Evolutionary conservation across 1,140 invertebrate genomes (phyloP).

Genomic region (Mesaphorura yosii): DNA sequence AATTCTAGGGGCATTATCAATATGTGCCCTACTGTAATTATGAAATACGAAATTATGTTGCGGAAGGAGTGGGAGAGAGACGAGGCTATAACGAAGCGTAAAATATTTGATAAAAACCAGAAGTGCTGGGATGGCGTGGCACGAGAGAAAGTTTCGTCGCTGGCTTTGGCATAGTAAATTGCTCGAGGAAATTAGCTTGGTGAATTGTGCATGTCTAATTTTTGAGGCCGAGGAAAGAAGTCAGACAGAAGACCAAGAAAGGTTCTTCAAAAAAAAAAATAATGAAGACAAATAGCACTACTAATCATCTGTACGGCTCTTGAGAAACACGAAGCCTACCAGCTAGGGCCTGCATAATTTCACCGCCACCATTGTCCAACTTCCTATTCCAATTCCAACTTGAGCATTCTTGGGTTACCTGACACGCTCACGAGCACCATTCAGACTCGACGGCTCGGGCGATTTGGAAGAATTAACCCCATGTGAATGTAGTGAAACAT

Average conservation of each 20-base stretch:
- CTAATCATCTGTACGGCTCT: slow-evolving; percentile 30
- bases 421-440: no score
- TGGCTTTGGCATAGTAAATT: slow-evolving; percentile 31
- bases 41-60: slow-evolving; percentile 30
- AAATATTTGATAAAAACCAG: slow-evolving; percentile 25
- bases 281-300: slow-evolving; percentile 32
- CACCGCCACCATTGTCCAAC: no score
- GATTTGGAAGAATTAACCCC: no score
- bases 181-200: slow-evolving; percentile 32
- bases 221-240: slow-evolving; percentile 27
- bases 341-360: background rate
- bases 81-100: slow-evolving; percentile 29
- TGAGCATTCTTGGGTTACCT: no score
- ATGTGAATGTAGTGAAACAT: no score
- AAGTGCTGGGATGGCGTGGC: no score
- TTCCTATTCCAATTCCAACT: no score
- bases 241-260: slow-evolving; percentile 23
- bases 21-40: no score
- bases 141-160: slow-evolving; percentile 30
- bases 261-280: slow-evolving; percentile 29
- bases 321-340: slow-evolving; percentile 3
- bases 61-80: slow-evolving; percentile 30
- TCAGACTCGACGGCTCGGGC: no score
- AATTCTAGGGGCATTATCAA: no score
- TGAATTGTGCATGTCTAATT: slow-evolving; percentile 33